Evolutionary conservation across 2,888 invertebrate species (phyloP), one percentile per base, ranked within the genome.

Genomic region (Diogma glabrata): DNA sequence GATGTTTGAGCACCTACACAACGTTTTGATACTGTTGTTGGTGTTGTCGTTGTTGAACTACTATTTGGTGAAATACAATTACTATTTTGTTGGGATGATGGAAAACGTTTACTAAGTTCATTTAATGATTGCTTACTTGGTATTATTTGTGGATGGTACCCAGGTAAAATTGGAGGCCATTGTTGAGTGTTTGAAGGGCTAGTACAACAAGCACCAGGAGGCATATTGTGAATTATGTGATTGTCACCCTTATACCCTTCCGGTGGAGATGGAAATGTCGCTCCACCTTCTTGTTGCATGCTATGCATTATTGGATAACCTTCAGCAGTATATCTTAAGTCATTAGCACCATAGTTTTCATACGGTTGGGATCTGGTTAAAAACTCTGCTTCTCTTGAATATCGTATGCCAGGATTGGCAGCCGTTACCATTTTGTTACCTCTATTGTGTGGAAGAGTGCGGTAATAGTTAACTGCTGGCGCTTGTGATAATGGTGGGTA

Each of bases 361-460:
- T 76, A 75, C 3, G 72, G 65, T 7, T 71, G 67, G 17, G 66
- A 63, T 50, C 76, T 72, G 49, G 77, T 75, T 51, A 79, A 68
- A 61, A 79, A 80, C 64, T 82, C 81, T 6, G 81, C 81, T 61
- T 82, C 82, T 38, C 81, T 67, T 17, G 79, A 77, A 60, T 76
- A 79, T 49, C 80, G 72, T 49, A 74, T 70, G 16, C 73, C 70
- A 2, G 76, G 74, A 54, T 74, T 74, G 6, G 75, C 75, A 3
- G 76, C 74, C 23, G 74, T 73, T 53, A 72, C 65, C 57, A 72
- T 63, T 56, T 79, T 77, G 46, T 69, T 68, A 16, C 77, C 71
- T 51, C 84, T 72, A 61, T 84, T 84, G 63, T 86, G 82, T 4
- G 87, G 88, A 58, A 88, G 67, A 7, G 88, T 88, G 61, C 85